phyloP scores from a whole-genome alignment of 2,888 invertebrate species.

The Noctua janthina region DNA sequence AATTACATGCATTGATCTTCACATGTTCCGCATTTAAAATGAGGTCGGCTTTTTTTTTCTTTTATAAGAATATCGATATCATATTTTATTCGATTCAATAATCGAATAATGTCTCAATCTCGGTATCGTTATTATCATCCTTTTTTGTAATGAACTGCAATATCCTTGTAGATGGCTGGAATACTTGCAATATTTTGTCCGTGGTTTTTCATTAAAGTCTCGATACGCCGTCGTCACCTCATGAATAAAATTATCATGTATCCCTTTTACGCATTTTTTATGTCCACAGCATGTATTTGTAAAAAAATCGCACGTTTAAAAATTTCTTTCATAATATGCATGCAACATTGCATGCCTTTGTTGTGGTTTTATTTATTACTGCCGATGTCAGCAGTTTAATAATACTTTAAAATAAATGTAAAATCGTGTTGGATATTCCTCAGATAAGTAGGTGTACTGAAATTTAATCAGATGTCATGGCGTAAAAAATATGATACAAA shows the following conservation, averaged over 20 bases:
- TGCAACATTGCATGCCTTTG: not conserved
- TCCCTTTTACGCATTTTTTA: constrained; percentile 26
- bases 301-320: not conserved
- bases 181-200: constrained; percentile 5
- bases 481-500: constrained; percentile 7
- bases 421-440: not conserved
- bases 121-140: constrained; percentile 13
- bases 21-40: constrained; percentile 36
- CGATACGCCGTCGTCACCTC: constrained; percentile 5
- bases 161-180: constrained; percentile 16
- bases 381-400: not conserved
- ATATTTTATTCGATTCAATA: constrained; percentile 26
- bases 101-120: constrained; percentile 39
- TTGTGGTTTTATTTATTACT: constrained; percentile 16
- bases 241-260: constrained; percentile 44
- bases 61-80: constrained; percentile 11
- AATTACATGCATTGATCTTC: constrained; percentile 34
- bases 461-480: constrained; percentile 17
- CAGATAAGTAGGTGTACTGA: not conserved
- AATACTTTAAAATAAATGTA: constrained; percentile 4
- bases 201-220: constrained; percentile 9
- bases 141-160: constrained; percentile 37
- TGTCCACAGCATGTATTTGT: not conserved
- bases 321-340: constrained; percentile 4
- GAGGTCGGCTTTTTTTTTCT: constrained; percentile 14